These are phyloP conservation scores for Branchipolynoe longqiensis DNA, from an alignment of 2,888 invertebrate species.

Conservation along the genomic window DNA sequence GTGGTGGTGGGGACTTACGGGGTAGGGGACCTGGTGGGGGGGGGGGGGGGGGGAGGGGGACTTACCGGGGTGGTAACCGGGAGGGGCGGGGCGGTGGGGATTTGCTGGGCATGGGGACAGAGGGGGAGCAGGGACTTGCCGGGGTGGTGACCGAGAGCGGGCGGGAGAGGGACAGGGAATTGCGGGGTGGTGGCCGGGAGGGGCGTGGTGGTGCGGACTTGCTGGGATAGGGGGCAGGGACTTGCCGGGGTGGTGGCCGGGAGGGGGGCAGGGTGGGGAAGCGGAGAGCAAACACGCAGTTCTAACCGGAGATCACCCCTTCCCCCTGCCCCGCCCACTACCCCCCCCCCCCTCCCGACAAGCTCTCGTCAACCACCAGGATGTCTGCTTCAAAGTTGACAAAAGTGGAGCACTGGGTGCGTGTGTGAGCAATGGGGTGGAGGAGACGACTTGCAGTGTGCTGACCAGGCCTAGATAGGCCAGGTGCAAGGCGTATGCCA, in stretches of 20 bases:
- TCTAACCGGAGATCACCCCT: neutral
- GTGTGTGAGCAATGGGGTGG: too few relatives aligned
- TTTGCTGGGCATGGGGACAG: too few relatives aligned
- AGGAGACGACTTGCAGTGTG: too few relatives aligned
- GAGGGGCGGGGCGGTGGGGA: neutral
- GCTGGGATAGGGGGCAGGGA: too few relatives aligned
- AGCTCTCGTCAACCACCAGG: too few relatives aligned
- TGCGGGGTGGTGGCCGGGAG: neutral
- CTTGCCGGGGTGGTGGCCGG: too few relatives aligned
- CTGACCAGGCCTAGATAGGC: too few relatives aligned
- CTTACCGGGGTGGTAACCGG: neutral
- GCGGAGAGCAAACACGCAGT: neutral
- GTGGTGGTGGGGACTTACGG: too few relatives aligned
- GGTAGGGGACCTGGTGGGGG: neutral
- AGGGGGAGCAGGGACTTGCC: too few relatives aligned
- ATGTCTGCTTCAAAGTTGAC: too few relatives aligned
- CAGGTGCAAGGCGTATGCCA: constrained; percentile 41
- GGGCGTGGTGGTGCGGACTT: neutral
- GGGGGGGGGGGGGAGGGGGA: neutral
- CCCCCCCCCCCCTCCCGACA: neutral
- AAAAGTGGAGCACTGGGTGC: too few relatives aligned
- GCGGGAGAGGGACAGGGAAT: neutral
- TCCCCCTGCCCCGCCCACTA: neutral
- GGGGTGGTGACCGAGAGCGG: too few relatives aligned
- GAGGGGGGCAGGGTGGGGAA: neutral